phyloP scores from a whole-genome alignment of 2,797 vertebrate species.

The Eupleurogrammus muticus region DNA sequence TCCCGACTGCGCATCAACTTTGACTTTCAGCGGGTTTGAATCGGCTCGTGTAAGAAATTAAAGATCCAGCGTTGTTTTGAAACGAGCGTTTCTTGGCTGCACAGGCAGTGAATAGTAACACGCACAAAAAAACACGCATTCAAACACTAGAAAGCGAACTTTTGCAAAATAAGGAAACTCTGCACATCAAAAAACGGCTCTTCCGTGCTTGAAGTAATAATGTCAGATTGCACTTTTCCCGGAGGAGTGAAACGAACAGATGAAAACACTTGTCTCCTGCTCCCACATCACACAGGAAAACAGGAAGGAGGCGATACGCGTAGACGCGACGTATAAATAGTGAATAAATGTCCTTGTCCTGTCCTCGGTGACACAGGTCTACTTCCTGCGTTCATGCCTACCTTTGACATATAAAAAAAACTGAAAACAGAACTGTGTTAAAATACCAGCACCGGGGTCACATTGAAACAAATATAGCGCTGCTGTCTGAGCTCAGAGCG shows the following conservation, averaged over 20 bases:
- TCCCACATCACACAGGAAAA: neutral
- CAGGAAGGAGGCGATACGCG: neutral
- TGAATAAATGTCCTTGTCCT: slow-evolving; percentile 1
- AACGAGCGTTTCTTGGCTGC: slow-evolving; percentile 8
- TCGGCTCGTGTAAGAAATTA: slow-evolving; percentile 7
- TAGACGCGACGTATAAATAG: neutral
- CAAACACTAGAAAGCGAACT: slow-evolving; percentile 3
- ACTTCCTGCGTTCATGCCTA: neutral
- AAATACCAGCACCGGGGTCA: neutral
- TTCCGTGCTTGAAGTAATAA: slow-evolving; percentile 2
- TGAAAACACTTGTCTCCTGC: neutral
- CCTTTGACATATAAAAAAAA: neutral
- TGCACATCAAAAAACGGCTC: neutral
- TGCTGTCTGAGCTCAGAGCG: neutral
- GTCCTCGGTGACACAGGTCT: neutral
- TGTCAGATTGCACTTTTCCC: neutral
- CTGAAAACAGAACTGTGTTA: neutral
- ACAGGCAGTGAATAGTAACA: slow-evolving; percentile 14
- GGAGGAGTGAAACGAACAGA: neutral
- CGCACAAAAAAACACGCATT: slow-evolving; percentile 5
- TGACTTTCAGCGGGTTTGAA: slow-evolving; percentile 50
- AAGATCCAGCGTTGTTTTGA: slow-evolving; percentile 15
- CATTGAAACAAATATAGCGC: neutral
- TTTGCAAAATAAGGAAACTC: neutral
- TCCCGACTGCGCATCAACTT: slow-evolving; percentile 42